These are phyloP conservation scores for Anarrhichthys ocellatus DNA, from an alignment of 2,113 vertebrate species.

Conservation along the genomic window DNA sequence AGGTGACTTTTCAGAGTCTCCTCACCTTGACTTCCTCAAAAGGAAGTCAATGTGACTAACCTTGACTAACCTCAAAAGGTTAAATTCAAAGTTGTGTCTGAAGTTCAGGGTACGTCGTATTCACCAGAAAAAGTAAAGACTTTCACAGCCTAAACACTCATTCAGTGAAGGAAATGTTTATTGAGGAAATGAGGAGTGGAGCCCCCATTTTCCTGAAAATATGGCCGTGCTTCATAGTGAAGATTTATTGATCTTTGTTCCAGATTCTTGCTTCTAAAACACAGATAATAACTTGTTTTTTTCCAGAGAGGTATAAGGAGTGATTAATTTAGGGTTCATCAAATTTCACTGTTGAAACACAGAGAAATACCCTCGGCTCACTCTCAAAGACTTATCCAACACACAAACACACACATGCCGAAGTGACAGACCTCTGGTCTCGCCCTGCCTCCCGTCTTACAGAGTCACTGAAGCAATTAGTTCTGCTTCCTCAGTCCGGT, in stretches of 20 bases:
- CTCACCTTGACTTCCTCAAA: no score
- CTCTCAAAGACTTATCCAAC: background rate
- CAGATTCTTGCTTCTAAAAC: slow-evolving; percentile 35
- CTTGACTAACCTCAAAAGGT: no score
- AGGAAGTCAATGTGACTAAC: no score
- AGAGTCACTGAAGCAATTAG: slow-evolving; percentile 64
- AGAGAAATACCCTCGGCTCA: background rate
- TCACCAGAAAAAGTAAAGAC: slow-evolving; percentile 32
- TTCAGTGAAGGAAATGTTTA: slow-evolving; percentile 40
- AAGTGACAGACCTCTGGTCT: slow-evolving; percentile 32
- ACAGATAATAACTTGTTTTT: background rate
- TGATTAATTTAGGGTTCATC: slow-evolving; percentile 17
- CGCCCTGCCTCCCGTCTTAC: slow-evolving; percentile 32
- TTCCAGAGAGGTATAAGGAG: background rate
- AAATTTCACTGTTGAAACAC: slow-evolving; percentile 12
- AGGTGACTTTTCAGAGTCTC: background rate
- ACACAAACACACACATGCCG: background rate
- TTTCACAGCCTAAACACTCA: background rate
- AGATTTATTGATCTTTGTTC: slow-evolving; percentile 52
- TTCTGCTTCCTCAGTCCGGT: slow-evolving; percentile 49
- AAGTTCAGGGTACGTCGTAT: background rate
- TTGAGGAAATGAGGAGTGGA: slow-evolving; percentile 53
- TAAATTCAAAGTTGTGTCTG: slow-evolving; percentile 24
- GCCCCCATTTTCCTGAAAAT: slow-evolving; percentile 17
- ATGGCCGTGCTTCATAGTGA: background rate